Conservation (phyloP, 2,113 vertebrate species). For the Hydrochoerus hydrochaeris region DNA sequence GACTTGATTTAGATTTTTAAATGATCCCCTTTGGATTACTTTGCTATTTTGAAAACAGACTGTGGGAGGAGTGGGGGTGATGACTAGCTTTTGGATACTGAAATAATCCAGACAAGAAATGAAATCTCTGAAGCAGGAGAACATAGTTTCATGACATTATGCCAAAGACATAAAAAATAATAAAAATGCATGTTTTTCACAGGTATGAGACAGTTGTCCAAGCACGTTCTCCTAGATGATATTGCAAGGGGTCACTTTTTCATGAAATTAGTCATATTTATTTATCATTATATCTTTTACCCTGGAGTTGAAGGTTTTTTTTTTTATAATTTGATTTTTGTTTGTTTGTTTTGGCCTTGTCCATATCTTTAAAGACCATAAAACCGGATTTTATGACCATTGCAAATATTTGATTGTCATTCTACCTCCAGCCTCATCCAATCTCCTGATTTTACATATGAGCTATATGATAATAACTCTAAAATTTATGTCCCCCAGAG, state of each 20-base stretch:
- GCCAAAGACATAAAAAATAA: not conserved
- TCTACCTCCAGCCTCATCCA: not conserved
- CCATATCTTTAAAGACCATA: not conserved
- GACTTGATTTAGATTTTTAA: not conserved
- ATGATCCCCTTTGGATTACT: not conserved
- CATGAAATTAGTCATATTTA: not conserved
- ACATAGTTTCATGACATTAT: not conserved
- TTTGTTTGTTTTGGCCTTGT: not conserved
- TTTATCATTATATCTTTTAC: constrained; percentile 7
- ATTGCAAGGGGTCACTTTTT: not conserved
- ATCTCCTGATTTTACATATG: not conserved
- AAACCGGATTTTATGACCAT: not conserved
- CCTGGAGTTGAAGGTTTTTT: not conserved
- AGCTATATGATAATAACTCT: not conserved
- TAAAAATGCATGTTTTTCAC: not conserved
- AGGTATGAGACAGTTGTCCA: not conserved
- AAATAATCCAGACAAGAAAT: not conserved
- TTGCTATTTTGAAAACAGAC: not conserved
- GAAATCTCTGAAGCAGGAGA: not conserved
- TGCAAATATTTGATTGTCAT: not conserved
- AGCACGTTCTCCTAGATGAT: not conserved
- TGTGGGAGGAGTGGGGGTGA: not conserved
- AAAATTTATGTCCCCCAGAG: not conserved
- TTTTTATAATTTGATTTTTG: not conserved
- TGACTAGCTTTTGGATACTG: not conserved